Conservation (phyloP, 2,797 vertebrate species). For the Thalassophryne amazonica region DNA sequence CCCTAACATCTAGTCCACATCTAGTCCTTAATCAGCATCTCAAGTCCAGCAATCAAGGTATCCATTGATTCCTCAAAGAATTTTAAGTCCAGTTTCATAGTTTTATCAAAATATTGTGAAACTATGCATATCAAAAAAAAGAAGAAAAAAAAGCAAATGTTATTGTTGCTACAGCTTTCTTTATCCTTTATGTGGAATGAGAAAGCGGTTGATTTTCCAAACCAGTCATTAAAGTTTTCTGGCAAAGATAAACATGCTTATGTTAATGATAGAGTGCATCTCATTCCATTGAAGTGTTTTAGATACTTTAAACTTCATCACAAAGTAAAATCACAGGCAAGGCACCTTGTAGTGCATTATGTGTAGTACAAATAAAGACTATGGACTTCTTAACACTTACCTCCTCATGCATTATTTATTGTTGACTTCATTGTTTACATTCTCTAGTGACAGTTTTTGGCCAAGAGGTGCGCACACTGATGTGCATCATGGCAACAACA, state of each 20-base stretch:
- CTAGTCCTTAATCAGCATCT: no score
- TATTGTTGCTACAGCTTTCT: slow-evolving; percentile 17
- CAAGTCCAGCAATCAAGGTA: no score
- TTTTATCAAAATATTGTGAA: slow-evolving; percentile 14
- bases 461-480: no score
- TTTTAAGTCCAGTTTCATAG: no score
- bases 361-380: slow-evolving; percentile 1
- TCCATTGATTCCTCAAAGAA: no score
- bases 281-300: slow-evolving; percentile 20
- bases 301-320: slow-evolving; percentile 15
- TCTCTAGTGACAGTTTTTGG: not conserved
- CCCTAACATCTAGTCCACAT: no score
- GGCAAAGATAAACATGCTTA: slow-evolving; percentile 19
- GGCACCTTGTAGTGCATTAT: not conserved
- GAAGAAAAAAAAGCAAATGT: slow-evolving; percentile 29
- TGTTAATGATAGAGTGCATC: slow-evolving; percentile 34
- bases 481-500: no score
- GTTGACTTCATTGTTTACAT: not conserved
- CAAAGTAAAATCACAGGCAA: not conserved
- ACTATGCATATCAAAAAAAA: slow-evolving; percentile 16
- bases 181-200: slow-evolving; percentile 20
- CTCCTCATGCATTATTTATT: slow-evolving; percentile 19
- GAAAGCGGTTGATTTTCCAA: slow-evolving; percentile 27
- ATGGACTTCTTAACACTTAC: not conserved
- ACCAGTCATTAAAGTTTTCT: slow-evolving; percentile 9